These are phyloP conservation scores for Dendronephthya gigantea DNA, from an alignment of 64 coral and sea anemone species.

Conservation along the genomic window DNA sequence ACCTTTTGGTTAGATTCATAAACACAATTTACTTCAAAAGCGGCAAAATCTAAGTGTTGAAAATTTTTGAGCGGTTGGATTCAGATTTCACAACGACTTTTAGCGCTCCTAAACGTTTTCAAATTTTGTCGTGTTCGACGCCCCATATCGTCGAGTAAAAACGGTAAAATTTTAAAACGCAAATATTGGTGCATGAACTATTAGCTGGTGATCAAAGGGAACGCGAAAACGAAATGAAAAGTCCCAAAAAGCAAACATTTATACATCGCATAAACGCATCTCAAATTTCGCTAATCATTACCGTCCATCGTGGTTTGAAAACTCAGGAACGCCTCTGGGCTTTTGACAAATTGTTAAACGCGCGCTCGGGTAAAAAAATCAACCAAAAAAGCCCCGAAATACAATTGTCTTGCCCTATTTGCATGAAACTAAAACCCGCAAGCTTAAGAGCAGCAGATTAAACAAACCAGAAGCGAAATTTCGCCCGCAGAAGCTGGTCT, in stretches of 20 bases:
- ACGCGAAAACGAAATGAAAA: background rate
- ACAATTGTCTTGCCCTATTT: background rate
- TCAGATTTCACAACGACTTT: background rate
- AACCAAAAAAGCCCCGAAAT: background rate
- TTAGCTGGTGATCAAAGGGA: background rate
- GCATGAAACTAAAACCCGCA: background rate
- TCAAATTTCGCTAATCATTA: conserved; percentile 2
- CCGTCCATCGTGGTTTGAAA: background rate
- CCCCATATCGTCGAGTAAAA: background rate
- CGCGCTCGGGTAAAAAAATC: background rate
- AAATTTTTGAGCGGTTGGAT: too few relatives aligned
- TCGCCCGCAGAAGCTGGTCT: background rate
- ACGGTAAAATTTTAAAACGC: background rate
- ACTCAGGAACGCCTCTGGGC: background rate
- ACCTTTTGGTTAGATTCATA: too few relatives aligned
- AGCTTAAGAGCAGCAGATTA: background rate
- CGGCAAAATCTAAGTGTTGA: too few relatives aligned
- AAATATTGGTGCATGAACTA: background rate
- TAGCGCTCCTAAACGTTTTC: background rate
- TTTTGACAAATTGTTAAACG: background rate
- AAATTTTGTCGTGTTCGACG: background rate
- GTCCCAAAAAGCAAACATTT: background rate
- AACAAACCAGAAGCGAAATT: background rate
- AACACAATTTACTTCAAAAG: too few relatives aligned
- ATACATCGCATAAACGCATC: background rate